These are phyloP conservation scores for Macroglossus sobrinus DNA, from an alignment of 2,113 vertebrate species.

Conservation along the genomic window DNA sequence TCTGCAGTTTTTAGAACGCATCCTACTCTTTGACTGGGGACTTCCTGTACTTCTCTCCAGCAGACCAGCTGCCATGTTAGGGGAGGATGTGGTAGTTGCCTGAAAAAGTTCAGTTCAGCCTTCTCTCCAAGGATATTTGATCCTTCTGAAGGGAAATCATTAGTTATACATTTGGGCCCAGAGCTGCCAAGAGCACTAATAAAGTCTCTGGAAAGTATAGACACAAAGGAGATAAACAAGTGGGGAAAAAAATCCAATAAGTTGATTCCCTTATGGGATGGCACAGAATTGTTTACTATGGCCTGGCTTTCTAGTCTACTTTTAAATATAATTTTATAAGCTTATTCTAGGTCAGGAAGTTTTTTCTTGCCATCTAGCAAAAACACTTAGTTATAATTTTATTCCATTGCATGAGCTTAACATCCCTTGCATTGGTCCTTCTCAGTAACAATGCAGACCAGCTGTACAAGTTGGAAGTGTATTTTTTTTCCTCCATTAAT, in stretches of 20 bases:
- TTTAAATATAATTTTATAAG: constrained; percentile 49
- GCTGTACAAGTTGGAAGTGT: background rate
- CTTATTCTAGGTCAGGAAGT: constrained; percentile 11
- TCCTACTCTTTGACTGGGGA: background rate
- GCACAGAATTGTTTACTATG: constrained; percentile 34
- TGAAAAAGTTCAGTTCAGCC: constrained; percentile 26
- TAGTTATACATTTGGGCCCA: constrained; percentile 29
- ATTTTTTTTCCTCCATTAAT: background rate
- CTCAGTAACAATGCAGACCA: background rate
- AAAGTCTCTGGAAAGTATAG: constrained; percentile 44
- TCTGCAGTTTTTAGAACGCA: background rate
- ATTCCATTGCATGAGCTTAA: background rate
- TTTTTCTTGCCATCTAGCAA: constrained; percentile 24
- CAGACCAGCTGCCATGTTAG: background rate
- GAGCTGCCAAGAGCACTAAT: constrained; percentile 49
- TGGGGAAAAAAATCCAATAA: constrained; percentile 54
- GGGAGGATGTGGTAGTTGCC: background rate
- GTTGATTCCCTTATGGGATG: background rate
- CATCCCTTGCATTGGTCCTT: background rate
- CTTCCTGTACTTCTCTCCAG: background rate
- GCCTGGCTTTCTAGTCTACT: background rate
- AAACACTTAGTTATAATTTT: background rate
- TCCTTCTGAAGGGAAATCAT: constrained; percentile 56
- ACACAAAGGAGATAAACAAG: constrained; percentile 19
- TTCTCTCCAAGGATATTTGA: constrained; percentile 48